These are phyloP conservation scores for Drosophila mimica DNA, from an alignment of 2,888 invertebrate species.

Conservation along the genomic window DNA sequence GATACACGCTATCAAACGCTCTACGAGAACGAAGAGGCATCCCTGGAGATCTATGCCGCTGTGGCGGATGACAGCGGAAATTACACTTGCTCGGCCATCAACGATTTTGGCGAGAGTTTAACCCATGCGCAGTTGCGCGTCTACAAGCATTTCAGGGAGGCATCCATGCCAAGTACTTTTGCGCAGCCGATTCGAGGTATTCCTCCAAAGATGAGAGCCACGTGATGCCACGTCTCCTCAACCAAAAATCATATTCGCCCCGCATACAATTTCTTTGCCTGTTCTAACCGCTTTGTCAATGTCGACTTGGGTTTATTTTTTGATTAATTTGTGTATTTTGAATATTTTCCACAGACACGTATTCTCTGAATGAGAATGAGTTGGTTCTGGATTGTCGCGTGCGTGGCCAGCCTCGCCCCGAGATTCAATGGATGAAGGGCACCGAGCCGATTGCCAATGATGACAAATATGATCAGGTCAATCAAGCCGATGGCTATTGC, in stretches of 20 bases:
- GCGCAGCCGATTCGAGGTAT: conserved; percentile 90
- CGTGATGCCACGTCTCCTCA: conserved; percentile 8
- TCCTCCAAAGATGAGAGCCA: conserved; percentile 41
- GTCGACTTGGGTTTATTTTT: not conserved
- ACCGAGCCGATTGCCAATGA: conserved; percentile 86
- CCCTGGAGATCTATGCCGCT: conserved; percentile 90
- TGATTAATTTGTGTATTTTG: conserved; percentile 10
- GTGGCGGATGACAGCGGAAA: conserved; percentile 90
- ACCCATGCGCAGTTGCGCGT: conserved; percentile 91
- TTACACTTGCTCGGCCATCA: conserved; percentile 92
- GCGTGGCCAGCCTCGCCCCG: conserved; percentile 90
- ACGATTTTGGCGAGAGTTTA: conserved; percentile 89
- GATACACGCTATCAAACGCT: conserved; percentile 87
- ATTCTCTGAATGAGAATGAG: conserved; percentile 90
- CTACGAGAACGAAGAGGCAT: conserved; percentile 89
- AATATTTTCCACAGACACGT: conserved; percentile 87
- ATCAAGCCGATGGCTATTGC: conserved; percentile 91
- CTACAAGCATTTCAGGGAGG: conserved; percentile 90
- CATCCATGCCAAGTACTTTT: conserved; percentile 90
- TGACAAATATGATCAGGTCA: conserved; percentile 88
- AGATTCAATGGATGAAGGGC: conserved; percentile 91
- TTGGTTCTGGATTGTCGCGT: conserved; percentile 92
- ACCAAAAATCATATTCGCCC: conserved; percentile 14
- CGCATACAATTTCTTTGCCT: conserved; percentile 30
- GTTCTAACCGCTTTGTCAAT: conserved; percentile 56